Evolutionary conservation across 2,113 vertebrate genomes (phyloP).

Genomic region (Globicephala melas): DNA sequence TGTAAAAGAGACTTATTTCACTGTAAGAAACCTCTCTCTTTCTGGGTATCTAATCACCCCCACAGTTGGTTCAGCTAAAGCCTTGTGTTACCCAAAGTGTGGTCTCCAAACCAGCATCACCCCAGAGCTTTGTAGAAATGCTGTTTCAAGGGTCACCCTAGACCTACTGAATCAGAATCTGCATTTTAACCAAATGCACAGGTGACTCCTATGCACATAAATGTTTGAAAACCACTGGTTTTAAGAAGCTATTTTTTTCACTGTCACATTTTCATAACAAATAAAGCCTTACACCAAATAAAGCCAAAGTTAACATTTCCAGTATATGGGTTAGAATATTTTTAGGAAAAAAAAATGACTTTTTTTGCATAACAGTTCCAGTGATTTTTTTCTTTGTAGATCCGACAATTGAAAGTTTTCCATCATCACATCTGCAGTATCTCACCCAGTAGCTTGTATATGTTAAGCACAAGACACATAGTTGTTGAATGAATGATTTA

Average conservation of each 20-base stretch:
- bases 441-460: not conserved
- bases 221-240: not conserved
- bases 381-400: not conserved
- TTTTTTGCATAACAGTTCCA: not conserved
- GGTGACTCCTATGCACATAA: not conserved
- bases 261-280: constrained; percentile 28
- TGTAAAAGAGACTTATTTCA: constrained; percentile 50
- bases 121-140: not conserved
- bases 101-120: not conserved
- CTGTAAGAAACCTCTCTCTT: constrained; percentile 49
- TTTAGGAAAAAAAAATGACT: not conserved
- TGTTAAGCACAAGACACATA: not conserved
- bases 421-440: not conserved
- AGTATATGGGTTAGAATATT: not conserved
- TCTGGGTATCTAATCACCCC: not conserved
- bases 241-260: not conserved
- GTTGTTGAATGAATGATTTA: not conserved
- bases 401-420: not conserved
- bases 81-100: not conserved
- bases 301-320: not conserved
- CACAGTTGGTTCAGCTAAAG: not conserved
- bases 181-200: not conserved
- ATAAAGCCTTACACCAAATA: not conserved
- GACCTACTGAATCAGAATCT: not conserved
- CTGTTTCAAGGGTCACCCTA: not conserved